phyloP scores from a whole-genome alignment of 2,113 vertebrate species.

The Mesocricetus auratus region DNA sequence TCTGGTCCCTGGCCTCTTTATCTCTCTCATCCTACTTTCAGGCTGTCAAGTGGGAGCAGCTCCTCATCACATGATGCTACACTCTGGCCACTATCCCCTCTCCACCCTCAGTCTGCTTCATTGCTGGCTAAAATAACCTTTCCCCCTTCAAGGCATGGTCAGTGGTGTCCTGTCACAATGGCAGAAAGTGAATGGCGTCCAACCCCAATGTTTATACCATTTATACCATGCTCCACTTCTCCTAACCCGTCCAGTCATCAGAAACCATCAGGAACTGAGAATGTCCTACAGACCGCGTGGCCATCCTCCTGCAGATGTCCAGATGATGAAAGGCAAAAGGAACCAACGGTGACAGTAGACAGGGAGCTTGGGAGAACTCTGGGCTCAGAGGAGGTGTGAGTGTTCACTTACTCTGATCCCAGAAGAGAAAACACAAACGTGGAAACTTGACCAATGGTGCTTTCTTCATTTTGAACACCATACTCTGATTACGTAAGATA shows the following conservation, averaged over 20 bases:
- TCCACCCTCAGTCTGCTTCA: neutral
- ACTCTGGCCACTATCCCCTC: neutral
- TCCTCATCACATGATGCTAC: neutral
- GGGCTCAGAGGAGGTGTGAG: too few species aligned
- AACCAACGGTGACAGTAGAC: neutral
- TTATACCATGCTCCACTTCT: accelerated
- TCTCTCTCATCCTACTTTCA: neutral
- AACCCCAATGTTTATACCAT: too few species aligned
- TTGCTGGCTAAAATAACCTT: neutral
- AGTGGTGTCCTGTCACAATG: neutral
- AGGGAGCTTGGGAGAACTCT: neutral
- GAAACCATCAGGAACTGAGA: neutral
- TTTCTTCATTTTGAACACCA: neutral
- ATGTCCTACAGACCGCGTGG: neutral
- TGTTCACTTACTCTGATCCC: neutral
- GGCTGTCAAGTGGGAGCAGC: neutral
- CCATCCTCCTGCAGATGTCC: neutral
- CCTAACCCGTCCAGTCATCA: neutral
- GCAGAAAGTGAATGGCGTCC: too few species aligned
- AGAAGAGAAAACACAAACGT: neutral
- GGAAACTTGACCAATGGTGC: neutral
- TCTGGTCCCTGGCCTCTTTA: neutral
- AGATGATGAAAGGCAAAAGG: neutral
- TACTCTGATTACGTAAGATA: neutral
- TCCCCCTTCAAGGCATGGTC: neutral